Evolutionary conservation across 2,797 vertebrate species (phyloP), one percentile per base, ranked within the genome.

Genomic region (Australoheros facetus): DNA sequence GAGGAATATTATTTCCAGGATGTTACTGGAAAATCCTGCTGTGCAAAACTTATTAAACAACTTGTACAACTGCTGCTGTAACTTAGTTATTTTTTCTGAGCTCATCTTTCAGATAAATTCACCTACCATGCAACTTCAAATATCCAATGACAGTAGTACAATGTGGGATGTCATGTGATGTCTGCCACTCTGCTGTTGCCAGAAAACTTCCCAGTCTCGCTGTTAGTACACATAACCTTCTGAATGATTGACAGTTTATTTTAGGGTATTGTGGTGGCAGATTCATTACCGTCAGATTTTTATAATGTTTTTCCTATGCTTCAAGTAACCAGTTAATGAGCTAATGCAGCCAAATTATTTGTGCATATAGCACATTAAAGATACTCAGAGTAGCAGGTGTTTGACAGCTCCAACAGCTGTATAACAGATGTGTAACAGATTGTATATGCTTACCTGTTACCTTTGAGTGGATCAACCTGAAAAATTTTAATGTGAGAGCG

Each of bases 221-320:
- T 73, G 73, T 78, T 80, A 77, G 56, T 62, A 56, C 62, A 80
- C 60, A 79, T 56, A 71, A 75, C 79, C 42, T 28, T 83, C 53
- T 64, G 26, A 78, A 54, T 74, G 59, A 84, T 51, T 75, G 30
- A 71, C 53, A 73, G 21, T 55, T 75, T 81, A 19, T 37, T 84
- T 72, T 78, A 5, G 60, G 54, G 59, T 0, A 3, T 19, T 3
- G 7, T 69, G 62, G 57, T 53, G 77, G 34, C 60, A 28, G 75
- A 56, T 70, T 75, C 30, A 80, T 84, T 42, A 39, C 26, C 45
- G 28, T 75, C n/a, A 7, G n/a, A 45, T 54, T 70, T 79, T 58
- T 60, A 74, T 53, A 28, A 74, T 76, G 53, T 72, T 87, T 84
- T 64, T 54, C 23, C 74, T 42, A 76, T 48, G 2, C 73, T 80